Evolutionary conservation across 2,888 invertebrate genomes (phyloP).

Genomic region (Apeira syringaria): DNA sequence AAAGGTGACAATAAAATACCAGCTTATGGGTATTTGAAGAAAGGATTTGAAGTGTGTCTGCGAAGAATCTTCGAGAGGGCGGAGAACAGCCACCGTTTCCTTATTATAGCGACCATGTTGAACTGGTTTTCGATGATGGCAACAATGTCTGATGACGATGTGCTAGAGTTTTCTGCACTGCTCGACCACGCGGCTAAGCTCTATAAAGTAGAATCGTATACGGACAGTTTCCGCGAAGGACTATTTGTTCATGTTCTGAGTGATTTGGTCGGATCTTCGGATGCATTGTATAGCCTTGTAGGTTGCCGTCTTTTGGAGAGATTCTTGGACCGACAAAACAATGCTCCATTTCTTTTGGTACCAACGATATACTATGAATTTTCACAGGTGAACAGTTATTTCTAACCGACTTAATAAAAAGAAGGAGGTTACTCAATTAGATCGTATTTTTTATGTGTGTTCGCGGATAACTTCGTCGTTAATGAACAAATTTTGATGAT

Average conservation of each 20-base stretch:
- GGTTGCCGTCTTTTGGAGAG: slow-evolving; percentile 81
- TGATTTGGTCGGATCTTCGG: slow-evolving; percentile 70
- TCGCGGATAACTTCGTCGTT: no score
- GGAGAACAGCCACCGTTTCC: slow-evolving; percentile 67
- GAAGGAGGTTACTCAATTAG: no score
- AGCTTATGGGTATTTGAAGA: slow-evolving; percentile 60
- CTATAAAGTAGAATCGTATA: slow-evolving; percentile 63
- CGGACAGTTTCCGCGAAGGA: slow-evolving; percentile 67
- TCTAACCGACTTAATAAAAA: no score
- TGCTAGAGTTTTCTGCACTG: slow-evolving; percentile 78
- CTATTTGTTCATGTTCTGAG: slow-evolving; percentile 72
- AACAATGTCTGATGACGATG: slow-evolving; percentile 60
- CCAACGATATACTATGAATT: slow-evolving; percentile 76
- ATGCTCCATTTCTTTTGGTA: slow-evolving; percentile 66
- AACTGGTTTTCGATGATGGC: slow-evolving; percentile 70
- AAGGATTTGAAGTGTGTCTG: slow-evolving; percentile 82
- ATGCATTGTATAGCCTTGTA: slow-evolving; percentile 72
- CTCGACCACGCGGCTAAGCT: slow-evolving; percentile 78
- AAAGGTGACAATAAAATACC: slow-evolving; percentile 34
- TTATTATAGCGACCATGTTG: slow-evolving; percentile 75
- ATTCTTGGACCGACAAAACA: slow-evolving; percentile 81
- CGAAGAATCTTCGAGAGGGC: slow-evolving; percentile 76
- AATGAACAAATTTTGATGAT: no score
- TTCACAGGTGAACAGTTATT: slow-evolving; percentile 57
- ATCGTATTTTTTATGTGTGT: no score